Evolutionary conservation across 2,113 vertebrate genomes (phyloP), one percentile per base, ranked within the genome.

Genomic region (Empidonax traillii): DNA sequence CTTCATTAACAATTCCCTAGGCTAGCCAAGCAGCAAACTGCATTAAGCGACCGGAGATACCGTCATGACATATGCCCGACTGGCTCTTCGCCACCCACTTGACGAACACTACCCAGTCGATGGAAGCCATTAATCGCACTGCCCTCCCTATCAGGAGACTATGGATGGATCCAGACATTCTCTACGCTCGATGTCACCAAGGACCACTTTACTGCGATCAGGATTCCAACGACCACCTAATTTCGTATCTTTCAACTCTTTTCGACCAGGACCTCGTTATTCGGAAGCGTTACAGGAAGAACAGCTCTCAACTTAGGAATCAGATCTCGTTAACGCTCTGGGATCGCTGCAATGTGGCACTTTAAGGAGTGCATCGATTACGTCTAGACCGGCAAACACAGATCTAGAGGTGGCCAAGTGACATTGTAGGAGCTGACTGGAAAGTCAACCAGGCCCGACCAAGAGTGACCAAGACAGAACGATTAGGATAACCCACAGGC

Each of bases 401-500:
- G 99, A 99, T 99, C 99, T 99, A 99, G 99, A 99, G 99, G 98
- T 98, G 98, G 98, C 98, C 98, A 99, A 99, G 97, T 99, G 99
- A 97, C 98, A 98, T 93, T 98, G 98, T 97, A 98, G 99, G 98
- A 98, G 99, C 98, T 99, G 98, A 99, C 98, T 99, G 99, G 98
- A 98, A 98, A 98, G 98, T 98, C 98, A 99, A 98, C 98, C 98
- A 98, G 98, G 99, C 98, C 99, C 99, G 98, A 99, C 98, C 99
- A 99, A 99, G 98, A 99, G 98, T 99, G 99, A 99, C 98, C 99
- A 99, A 99, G 98, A 99, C 99, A 98, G 98, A 99, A 99, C 99
- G 99, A 99, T 99, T 98, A 99, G 98, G 98, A 98, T 98, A 98
- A 98, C 98, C 98, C 98, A 98, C 98, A 98, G 98, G 98, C 98